A percentile compares a stretch with the other conserved stretches of the same genome.
phyloP scores from a whole-genome alignment of 2,113 vertebrate genomes.

The Hippopotamus amphibius region DNA sequence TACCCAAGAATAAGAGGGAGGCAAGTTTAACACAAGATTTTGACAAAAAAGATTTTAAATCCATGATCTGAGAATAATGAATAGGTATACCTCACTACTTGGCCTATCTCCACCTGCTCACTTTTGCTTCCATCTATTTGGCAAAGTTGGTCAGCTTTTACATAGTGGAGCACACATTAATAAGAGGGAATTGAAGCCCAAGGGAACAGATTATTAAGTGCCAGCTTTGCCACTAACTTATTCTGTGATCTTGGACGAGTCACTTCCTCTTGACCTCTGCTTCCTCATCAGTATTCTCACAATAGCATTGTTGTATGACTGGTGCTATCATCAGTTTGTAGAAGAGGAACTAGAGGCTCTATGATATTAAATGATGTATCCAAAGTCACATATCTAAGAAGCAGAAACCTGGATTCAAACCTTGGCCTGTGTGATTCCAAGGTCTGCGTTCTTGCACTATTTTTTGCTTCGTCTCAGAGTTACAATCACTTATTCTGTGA shows the following conservation, averaged over 20 bases:
- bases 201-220: neutral
- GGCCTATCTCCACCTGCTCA: neutral
- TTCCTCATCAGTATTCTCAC: neutral
- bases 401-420: neutral
- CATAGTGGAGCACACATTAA: neutral
- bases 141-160: constrained; percentile 24
- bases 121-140: neutral
- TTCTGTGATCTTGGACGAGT: neutral
- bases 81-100: neutral
- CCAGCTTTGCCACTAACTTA: neutral
- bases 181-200: neutral
- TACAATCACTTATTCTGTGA: neutral
- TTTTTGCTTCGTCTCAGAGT: neutral
- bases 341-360: neutral
- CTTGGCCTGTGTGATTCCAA: neutral
- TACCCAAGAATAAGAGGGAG: constrained; percentile 85
- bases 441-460: neutral
- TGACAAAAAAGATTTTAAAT: neutral
- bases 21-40: constrained; percentile 82
- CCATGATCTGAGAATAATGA: neutral
- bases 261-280: neutral
- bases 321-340: neutral
- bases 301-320: neutral
- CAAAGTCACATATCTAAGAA: neutral
- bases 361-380: neutral